A percentile compares a stretch with the other conserved stretches of the same genome.
phyloP scores from a whole-genome alignment of 35 echinoderm and acorn worm genomes.

The Heliocidaris erythrogramma region DNA sequence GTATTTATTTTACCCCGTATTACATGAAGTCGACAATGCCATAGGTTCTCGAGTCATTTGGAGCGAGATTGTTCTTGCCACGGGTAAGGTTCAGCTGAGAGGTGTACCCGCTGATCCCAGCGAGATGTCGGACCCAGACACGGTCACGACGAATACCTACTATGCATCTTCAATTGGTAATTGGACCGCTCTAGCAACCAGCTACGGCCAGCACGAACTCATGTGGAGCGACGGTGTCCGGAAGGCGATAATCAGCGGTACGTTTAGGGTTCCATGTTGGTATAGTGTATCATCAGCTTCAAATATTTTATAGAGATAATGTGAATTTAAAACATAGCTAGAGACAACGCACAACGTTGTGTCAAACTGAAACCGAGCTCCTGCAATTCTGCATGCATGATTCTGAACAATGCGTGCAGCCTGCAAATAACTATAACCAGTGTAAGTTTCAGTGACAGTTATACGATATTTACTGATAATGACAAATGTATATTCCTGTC shows the following conservation, averaged over 20 bases:
- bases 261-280: too few species aligned
- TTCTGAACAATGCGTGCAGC: too few species aligned
- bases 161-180: slow-evolving; percentile 25
- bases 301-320: too few species aligned
- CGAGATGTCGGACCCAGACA: slow-evolving; percentile 8
- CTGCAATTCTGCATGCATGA: too few species aligned
- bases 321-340: too few species aligned
- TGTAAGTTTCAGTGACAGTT: too few species aligned
- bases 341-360: too few species aligned
- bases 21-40: slow-evolving; percentile 33
- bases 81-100: slow-evolving; percentile 14
- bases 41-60: slow-evolving; percentile 57
- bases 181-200: slow-evolving; percentile 62
- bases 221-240: slow-evolving; percentile 65
- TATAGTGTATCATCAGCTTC: too few species aligned
- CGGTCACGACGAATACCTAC: slow-evolving; percentile 51
- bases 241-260: neutral
- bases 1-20: neutral
- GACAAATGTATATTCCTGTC: too few species aligned
- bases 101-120: slow-evolving; percentile 65
- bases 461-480: too few species aligned
- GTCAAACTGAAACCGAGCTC: too few species aligned
- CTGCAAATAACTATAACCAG: too few species aligned
- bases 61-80: slow-evolving; percentile 12
- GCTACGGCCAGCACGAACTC: slow-evolving; percentile 54